Conservation (phyloP, 2,113 vertebrate species). For the Bubalus kerabau region DNA sequence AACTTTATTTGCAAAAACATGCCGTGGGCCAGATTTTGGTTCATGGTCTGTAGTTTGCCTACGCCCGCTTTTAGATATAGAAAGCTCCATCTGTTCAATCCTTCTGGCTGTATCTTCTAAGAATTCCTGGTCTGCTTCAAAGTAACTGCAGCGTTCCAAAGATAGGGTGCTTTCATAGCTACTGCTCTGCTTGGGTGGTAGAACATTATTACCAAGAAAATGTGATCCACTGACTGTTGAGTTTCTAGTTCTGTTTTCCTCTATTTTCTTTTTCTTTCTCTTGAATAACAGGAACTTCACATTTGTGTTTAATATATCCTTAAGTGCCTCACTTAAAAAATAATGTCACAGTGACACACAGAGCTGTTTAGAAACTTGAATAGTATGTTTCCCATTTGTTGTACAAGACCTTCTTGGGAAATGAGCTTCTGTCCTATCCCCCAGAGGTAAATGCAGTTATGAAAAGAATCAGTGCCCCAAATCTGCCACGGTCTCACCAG, state of each 20-base stretch:
- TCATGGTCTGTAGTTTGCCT: background rate
- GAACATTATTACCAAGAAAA: background rate
- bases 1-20: background rate
- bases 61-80: background rate
- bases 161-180: no score
- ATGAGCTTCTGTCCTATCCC: background rate
- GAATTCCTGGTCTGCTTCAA: background rate
- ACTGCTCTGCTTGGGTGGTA: background rate
- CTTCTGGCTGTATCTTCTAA: background rate
- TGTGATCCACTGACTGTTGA: background rate
- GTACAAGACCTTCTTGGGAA: background rate
- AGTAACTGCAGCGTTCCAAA: background rate
- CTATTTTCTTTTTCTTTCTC: background rate
- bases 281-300: background rate
- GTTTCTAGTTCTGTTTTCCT: background rate
- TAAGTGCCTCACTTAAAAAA: background rate
- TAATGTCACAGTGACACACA: background rate
- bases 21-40: background rate
- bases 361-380: background rate
- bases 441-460: background rate
- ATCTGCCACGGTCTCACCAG: rapidly evolving
- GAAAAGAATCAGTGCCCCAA: background rate
- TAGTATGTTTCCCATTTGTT: background rate
- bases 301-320: background rate
- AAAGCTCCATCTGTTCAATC: background rate